Conservation (phyloP, 2,113 vertebrate genomes). For the Oriolus oriolus region DNA sequence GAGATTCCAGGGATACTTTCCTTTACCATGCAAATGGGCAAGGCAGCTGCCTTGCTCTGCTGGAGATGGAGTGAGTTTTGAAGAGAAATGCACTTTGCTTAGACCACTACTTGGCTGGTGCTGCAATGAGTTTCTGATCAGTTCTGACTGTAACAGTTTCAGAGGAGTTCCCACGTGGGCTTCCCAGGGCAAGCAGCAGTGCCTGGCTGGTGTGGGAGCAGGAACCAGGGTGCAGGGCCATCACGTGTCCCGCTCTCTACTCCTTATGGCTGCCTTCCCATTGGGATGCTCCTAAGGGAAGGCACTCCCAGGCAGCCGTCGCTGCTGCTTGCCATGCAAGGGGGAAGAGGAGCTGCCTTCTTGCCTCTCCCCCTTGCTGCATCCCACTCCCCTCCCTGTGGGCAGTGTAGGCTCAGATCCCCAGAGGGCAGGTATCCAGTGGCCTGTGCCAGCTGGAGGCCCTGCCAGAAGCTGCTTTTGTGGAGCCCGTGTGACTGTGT, state of each 20-base stretch:
- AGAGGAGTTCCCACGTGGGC: fast-evolving
- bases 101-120: not conserved
- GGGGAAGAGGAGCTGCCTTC: not conserved
- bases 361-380: not conserved
- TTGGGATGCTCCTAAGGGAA: not conserved
- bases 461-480: not conserved
- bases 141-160: not conserved
- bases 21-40: not conserved
- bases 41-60: not conserved
- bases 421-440: not conserved
- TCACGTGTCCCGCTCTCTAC: fast-evolving
- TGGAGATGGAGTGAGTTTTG: not conserved
- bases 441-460: not conserved
- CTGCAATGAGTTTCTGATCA: not conserved
- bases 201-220: not conserved
- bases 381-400: not conserved
- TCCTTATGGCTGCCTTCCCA: not conserved
- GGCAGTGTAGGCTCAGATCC: not conserved
- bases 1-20: not conserved
- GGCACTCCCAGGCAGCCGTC: not conserved
- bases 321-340: not conserved
- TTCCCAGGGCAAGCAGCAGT: fast-evolving
- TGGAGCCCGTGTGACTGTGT: fast-evolving
- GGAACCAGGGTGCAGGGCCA: not conserved
- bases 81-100: not conserved